Evolutionary conservation across 2,113 vertebrate genomes (phyloP).

Genomic region (Tursiops truncatus): DNA sequence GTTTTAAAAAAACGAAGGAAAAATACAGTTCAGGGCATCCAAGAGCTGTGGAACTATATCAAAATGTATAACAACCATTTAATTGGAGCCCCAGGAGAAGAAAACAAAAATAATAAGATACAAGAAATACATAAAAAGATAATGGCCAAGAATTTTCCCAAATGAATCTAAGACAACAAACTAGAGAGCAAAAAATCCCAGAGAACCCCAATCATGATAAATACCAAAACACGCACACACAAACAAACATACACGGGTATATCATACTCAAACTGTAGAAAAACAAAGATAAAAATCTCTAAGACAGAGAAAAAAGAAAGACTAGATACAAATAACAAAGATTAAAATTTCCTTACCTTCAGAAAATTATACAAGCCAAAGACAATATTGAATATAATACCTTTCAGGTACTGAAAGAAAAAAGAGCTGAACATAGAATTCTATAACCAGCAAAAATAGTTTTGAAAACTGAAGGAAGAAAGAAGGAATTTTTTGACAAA

Average conservation of each 20-base stretch:
- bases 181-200: neutral
- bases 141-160: neutral
- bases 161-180: neutral
- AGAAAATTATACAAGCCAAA: neutral
- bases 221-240: neutral
- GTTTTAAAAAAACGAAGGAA: neutral
- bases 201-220: neutral
- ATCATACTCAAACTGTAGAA: neutral
- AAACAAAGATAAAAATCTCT: neutral
- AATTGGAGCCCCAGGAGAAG: neutral
- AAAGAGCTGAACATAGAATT: neutral
- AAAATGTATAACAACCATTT: neutral
- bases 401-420: neutral
- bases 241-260: neutral
- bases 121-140: neutral
- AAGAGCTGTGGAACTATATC: neutral
- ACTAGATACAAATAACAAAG: neutral
- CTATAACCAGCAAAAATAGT: neutral
- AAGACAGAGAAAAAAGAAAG: neutral
- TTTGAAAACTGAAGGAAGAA: neutral
- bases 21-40: neutral
- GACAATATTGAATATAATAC: neutral
- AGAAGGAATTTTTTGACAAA: neutral
- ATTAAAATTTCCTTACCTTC: neutral
- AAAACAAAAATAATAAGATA: neutral